Conservation (phyloP, 2,888 invertebrate genomes). For the Lampropteryx suffumata region DNA sequence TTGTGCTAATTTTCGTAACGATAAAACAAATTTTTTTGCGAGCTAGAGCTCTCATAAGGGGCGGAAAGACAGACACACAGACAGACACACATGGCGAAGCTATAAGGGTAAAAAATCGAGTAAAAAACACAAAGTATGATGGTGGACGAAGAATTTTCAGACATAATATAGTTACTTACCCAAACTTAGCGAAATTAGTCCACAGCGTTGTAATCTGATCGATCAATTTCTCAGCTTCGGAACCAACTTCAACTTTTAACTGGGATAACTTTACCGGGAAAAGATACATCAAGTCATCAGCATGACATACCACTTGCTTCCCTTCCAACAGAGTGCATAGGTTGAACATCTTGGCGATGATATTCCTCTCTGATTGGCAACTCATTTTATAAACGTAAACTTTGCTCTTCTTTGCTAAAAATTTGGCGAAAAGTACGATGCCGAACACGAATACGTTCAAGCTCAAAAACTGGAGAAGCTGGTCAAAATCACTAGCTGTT, state of each 20-base stretch:
- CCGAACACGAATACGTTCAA: slow-evolving; percentile 46
- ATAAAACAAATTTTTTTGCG: too few species aligned
- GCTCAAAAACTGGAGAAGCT: slow-evolving; percentile 39
- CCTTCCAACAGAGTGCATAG: slow-evolving; percentile 30
- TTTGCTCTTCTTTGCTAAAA: slow-evolving; percentile 42
- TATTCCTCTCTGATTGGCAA: slow-evolving; percentile 54
- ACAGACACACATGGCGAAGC: too few species aligned
- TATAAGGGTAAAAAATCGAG: too few species aligned
- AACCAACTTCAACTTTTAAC: slow-evolving; percentile 39
- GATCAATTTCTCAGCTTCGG: slow-evolving; percentile 48
- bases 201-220: slow-evolving; percentile 54
- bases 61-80: too few species aligned
- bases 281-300: slow-evolving; percentile 55
- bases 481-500: slow-evolving; percentile 39
- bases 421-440: slow-evolving; percentile 42
- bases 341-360: slow-evolving; percentile 38
- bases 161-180: too few species aligned
- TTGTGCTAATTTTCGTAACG: too few species aligned
- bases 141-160: too few species aligned
- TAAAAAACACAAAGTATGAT: too few species aligned
- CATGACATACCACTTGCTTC: slow-evolving; percentile 41
- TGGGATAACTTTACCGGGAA: slow-evolving; percentile 41
- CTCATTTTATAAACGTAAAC: slow-evolving; percentile 57
- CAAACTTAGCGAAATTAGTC: slow-evolving; percentile 67
- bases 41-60: too few species aligned